Evolutionary conservation across 35 echinoderm and acorn worm species (phyloP), one percentile per base, ranked within the genome.

Genomic region (Hemicentrotus pulcherrimus): DNA sequence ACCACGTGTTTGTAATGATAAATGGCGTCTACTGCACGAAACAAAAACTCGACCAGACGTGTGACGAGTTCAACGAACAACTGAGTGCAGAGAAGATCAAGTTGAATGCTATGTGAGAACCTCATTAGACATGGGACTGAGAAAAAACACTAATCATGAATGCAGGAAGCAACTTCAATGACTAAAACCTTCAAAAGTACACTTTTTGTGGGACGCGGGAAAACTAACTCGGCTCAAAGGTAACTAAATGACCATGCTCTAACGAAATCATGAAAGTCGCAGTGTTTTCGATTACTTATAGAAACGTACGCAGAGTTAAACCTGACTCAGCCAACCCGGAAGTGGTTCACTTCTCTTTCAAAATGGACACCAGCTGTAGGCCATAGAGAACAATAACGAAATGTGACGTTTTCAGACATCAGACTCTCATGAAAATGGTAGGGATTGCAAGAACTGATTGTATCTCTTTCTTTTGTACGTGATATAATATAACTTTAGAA

Each of bases 351-450:
- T 90, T 90, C 88, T 90, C 88, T 33, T 90, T 90, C 14, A 31
- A 15, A 90, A 90, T 90, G 46, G 88, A 90, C 88, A 90, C 88
- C 88, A 90, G 32, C 88, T 90, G 88, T 35, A 90, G 32, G 88
- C n/a, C 31, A 90, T 90, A 45, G 88, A 90, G 88, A 90, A 90
- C 88, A 90, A 90, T 90, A 90, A 90, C 88, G 14, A 47, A 41
- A 19, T 90, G 88, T 90, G 88, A 90, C 88, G 88, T 90, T 47
- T 90, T 33, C 88, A 90, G 88, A 90, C 88, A 90, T 78, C 22
- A 78, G 65, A 78, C 65, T 18, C 65, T 78, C 65, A 78, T 78
- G 65, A 28, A 28, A 78, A 78, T 28, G 65, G 65, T 28, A 28
- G 6, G 7, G 24, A 78, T 78, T 78, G 65, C 65, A 78, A 78